Percentiles rank a stretch among this genome's conserved stretches.
These are phyloP conservation scores for Flexamia atlantica DNA, from an alignment of 2,888 invertebrate genomes.

Conservation along the genomic window DNA sequence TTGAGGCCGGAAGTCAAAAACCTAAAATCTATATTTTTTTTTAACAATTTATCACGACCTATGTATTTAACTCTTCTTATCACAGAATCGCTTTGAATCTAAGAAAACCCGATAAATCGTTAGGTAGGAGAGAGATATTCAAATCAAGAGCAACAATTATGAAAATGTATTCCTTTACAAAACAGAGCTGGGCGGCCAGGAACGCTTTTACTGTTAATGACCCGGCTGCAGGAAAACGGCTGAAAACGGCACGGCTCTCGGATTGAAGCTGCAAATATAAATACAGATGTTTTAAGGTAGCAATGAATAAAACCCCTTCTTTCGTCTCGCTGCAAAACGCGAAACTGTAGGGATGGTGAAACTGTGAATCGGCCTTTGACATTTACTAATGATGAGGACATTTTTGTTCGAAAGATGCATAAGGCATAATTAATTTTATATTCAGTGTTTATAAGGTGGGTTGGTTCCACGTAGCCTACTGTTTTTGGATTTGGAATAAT, in stretches of 20 bases:
- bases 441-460: too few relatives aligned
- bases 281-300: constrained; percentile 19
- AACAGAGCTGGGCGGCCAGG: background rate
- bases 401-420: too few relatives aligned
- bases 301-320: constrained; percentile 9
- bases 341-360: background rate
- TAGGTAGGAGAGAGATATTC: background rate
- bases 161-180: constrained; percentile 32
- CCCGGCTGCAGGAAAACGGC: background rate
- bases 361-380: background rate
- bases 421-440: too few relatives aligned
- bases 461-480: too few relatives aligned
- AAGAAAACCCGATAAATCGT: constrained; percentile 25
- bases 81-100: background rate
- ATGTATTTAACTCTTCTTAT: too few relatives aligned
- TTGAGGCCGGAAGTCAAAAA: too few relatives aligned
- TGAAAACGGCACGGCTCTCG: constrained; percentile 11
- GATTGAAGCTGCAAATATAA: constrained; percentile 11
- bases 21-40: too few relatives aligned
- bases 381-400: constrained; percentile 19
- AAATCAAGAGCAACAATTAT: constrained; percentile 37
- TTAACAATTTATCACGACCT: too few relatives aligned
- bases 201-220: constrained; percentile 45
- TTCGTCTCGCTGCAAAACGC: background rate
- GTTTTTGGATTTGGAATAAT: too few relatives aligned